Evolutionary conservation across 2,797 vertebrate genomes (phyloP).

Genomic region (Australoheros facetus): DNA sequence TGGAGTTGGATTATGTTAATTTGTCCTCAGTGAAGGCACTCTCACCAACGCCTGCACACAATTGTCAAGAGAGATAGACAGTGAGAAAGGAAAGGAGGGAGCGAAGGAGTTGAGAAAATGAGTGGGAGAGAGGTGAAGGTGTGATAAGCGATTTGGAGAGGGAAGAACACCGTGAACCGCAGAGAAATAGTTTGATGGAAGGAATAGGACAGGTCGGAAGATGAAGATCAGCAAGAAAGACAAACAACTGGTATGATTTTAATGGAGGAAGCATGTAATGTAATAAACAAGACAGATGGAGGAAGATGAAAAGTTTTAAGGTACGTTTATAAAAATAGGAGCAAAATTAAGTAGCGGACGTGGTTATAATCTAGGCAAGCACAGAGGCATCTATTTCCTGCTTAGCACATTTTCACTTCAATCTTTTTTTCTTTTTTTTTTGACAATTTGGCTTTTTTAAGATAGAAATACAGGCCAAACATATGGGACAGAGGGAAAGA

Average conservation of each 20-base stretch:
- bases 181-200: not conserved
- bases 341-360: not conserved
- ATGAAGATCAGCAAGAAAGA: constrained; percentile 15
- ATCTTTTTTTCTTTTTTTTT: not conserved
- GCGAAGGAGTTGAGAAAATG: constrained; percentile 30
- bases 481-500: not conserved
- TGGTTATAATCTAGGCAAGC: not conserved
- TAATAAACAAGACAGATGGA: constrained; percentile 3
- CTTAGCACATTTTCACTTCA: not conserved
- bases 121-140: constrained; percentile 46
- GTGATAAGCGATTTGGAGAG: constrained; percentile 27
- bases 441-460: not conserved
- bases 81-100: constrained; percentile 14
- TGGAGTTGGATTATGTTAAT: constrained; percentile 74
- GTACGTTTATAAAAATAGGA: not conserved
- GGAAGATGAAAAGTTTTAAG: not conserved
- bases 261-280: constrained; percentile 14
- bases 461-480: not conserved
- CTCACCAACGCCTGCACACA: constrained; percentile 43
- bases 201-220: constrained; percentile 4
- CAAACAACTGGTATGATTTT: not conserved
- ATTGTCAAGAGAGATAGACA: constrained; percentile 49
- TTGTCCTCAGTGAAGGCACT: constrained; percentile 56
- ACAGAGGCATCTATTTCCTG: not conserved
- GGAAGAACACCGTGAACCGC: not conserved